These are phyloP conservation scores for Cerceris ruficornis DNA, from an alignment of 2,888 invertebrate species.

Conservation along the genomic window DNA sequence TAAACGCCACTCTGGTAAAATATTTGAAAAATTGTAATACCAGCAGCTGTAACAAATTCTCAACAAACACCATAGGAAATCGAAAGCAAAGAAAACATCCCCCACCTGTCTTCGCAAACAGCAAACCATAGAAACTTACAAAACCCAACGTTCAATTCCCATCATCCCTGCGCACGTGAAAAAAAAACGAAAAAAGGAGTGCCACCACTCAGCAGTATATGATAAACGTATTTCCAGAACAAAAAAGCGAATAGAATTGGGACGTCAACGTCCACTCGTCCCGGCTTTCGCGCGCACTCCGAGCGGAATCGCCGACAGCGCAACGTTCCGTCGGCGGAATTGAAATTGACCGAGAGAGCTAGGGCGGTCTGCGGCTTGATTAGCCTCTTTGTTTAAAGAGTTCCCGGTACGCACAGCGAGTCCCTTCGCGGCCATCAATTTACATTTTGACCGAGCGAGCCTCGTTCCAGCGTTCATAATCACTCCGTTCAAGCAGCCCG, in stretches of 20 bases:
- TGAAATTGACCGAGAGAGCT: slow-evolving; percentile 48
- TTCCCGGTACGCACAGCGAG: slow-evolving; percentile 28
- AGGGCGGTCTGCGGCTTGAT: slow-evolving; percentile 47
- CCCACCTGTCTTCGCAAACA: no score
- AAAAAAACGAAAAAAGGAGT: no score
- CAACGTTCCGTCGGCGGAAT: slow-evolving; percentile 45
- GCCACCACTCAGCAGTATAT: no score
- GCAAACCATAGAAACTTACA: no score
- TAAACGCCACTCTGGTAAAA: no score
- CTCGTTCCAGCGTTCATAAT: slow-evolving; percentile 4
- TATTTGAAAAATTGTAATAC: no score
- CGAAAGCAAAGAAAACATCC: no score
- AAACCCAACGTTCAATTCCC: no score
- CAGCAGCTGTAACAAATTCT: no score
- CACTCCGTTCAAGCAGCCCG: neutral
- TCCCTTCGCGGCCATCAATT: slow-evolving; percentile 47
- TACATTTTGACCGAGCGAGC: slow-evolving; percentile 39
- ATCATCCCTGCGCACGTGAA: no score
- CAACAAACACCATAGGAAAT: no score
- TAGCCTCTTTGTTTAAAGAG: slow-evolving; percentile 60
- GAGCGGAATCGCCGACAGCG: slow-evolving; percentile 23
- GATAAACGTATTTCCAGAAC: no score
- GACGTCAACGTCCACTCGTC: slow-evolving; percentile 21
- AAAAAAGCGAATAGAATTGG: neutral
- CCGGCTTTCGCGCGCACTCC: slow-evolving; percentile 28